Evolutionary conservation across 2,113 vertebrate genomes (phyloP), one percentile per base, ranked within the genome.

Genomic region (Centropus unirufus): DNA sequence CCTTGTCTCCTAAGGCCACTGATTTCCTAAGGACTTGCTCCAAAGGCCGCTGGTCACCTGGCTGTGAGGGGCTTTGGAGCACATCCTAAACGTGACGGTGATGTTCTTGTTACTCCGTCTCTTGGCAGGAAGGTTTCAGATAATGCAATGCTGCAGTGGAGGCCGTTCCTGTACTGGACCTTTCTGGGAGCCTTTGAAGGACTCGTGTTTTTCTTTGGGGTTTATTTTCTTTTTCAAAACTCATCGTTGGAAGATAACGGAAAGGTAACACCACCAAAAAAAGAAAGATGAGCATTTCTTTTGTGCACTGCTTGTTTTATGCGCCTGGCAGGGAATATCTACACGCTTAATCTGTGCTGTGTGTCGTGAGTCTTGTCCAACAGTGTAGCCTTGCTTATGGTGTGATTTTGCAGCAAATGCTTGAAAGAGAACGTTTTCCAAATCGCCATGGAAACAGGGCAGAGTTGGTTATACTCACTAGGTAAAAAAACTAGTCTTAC

Each of bases 121-220:
- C 84, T 96, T 87, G 91, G 82, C 96, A 99, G 99, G 98, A 98
- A 98, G 94, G 98, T 99, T 95, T 99, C 99, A 0, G 99, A 99
- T 91, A 99, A 99, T 21, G 99, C 98, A 14, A 99, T 99, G 99
- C 97, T 99, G 68, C 98, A 98, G 55, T 99, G 98, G 99, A 93
- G 97, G 27, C 99, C 99, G 0, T 99, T 99, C 96, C 94, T 99
- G 63, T 99, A 99, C 94, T 99, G 99, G 99, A 99, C 99, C 34
- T 95, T 99, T 29, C 97, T 99, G 78, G 99, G 99, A 62, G 84
- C 99, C 79, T 99, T 99, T 95, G 98, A 99, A 90, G 99, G 99
- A 64, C 98, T 98, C 0, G 97, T 99, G 70, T 99, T 99, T 97
- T 99, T 99, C 97, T 99, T 99, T 93, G 99, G 99, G 15, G 98